Conservation (phyloP, 2,888 invertebrate species). For the Brenthis daphne region DNA sequence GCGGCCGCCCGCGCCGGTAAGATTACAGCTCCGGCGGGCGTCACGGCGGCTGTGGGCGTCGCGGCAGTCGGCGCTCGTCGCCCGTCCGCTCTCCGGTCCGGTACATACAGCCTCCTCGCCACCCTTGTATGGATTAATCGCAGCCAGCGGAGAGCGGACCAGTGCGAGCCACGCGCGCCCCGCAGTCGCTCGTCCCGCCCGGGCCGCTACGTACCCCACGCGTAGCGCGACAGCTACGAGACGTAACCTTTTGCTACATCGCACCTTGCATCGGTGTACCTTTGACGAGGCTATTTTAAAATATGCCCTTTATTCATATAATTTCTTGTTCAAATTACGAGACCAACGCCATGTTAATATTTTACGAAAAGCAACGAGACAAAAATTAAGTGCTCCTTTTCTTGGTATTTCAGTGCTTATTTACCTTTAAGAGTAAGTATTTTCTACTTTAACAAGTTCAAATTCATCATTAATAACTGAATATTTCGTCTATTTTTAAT, state of each 20-base stretch:
- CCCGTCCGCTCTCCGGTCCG: slow-evolving; percentile 74
- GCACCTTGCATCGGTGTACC: slow-evolving; percentile 51
- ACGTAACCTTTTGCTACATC: slow-evolving; percentile 51
- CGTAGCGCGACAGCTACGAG: slow-evolving; percentile 50
- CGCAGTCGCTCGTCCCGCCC: slow-evolving; percentile 56
- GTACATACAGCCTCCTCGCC: slow-evolving; percentile 77
- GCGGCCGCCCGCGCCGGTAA: slow-evolving; percentile 43
- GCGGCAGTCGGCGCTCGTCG: slow-evolving; percentile 57
- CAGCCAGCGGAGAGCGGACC: slow-evolving; percentile 63
- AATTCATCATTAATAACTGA: neutral
- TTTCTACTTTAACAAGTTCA: slow-evolving; percentile 1
- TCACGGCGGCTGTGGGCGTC: slow-evolving; percentile 59
- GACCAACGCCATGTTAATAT: slow-evolving; percentile 64
- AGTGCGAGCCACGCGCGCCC: slow-evolving; percentile 73
- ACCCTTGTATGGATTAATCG: slow-evolving; percentile 79
- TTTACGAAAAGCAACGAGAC: slow-evolving; percentile 66
- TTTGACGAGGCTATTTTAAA: slow-evolving; percentile 58
- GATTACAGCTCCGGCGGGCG: slow-evolving; percentile 48
- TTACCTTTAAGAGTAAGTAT: slow-evolving; percentile 28
- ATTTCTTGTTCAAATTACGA: slow-evolving; percentile 62
- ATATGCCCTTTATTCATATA: slow-evolving; percentile 62
- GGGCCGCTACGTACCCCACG: slow-evolving; percentile 14
- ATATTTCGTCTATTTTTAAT: no score
- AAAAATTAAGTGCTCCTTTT: slow-evolving; percentile 61
- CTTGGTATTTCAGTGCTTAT: slow-evolving; percentile 44